These are phyloP conservation scores for Ichneumoninae sp. DNA, from an alignment of 2,888 invertebrate species.

Conservation along the genomic window DNA sequence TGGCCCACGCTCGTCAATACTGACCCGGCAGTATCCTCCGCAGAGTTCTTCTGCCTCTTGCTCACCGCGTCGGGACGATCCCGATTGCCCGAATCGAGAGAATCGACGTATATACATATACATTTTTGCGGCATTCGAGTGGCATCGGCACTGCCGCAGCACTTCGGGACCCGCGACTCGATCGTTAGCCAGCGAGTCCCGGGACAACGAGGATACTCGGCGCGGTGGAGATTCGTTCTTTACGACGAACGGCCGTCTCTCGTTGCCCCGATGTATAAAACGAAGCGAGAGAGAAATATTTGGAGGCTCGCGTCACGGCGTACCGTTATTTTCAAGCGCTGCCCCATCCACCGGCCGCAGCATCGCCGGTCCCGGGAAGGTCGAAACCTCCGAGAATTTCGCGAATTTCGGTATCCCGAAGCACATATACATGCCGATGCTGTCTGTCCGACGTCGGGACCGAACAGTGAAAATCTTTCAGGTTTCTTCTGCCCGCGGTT, in stretches of 20 bases:
- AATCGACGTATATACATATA: conserved; percentile 28
- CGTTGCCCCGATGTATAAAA: conserved; percentile 36
- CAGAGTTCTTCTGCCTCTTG: conserved; percentile 11
- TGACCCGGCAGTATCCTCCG: neutral
- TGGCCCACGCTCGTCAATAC: conserved; percentile 28
- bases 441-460: neutral
- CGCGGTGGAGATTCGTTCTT: conserved; percentile 37
- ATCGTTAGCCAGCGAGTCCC: conserved; percentile 23
- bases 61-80: conserved; percentile 16
- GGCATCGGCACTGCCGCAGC: neutral
- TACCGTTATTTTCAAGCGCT: conserved; percentile 74
- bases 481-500: neutral
- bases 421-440: conserved; percentile 11
- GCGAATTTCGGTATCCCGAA: conserved; percentile 69
- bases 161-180: conserved; percentile 22
- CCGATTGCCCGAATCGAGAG: conserved; percentile 47
- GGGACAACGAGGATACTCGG: neutral
- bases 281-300: conserved; percentile 73
- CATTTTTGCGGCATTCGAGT: conserved; percentile 2
- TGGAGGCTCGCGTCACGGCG: conserved; percentile 74
- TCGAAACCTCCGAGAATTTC: conserved; percentile 66
- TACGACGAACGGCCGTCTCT: conserved; percentile 28
- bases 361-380: conserved; percentile 45
- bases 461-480: conserved; percentile 6
- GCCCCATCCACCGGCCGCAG: conserved; percentile 10